Conservation (phyloP, 2,113 vertebrate genomes). For the Emydocephalus ijimae region DNA sequence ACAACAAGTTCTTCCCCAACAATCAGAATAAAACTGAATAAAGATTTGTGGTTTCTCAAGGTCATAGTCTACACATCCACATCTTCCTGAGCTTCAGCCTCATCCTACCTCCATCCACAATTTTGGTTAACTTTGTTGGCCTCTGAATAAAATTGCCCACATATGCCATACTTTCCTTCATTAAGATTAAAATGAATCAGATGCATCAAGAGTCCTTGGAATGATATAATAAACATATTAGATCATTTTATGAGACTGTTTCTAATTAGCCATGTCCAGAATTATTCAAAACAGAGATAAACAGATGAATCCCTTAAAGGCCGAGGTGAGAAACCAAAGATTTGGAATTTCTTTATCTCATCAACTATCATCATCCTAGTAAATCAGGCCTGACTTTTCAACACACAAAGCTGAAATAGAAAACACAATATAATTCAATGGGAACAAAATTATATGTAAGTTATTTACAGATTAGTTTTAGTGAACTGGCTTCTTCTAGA, state of each 20-base stretch:
- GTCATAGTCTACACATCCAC: background rate
- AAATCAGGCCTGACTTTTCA: background rate
- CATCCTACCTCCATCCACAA: background rate
- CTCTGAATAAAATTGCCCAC: slow-evolving; percentile 1
- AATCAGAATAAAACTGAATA: background rate
- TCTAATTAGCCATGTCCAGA: background rate
- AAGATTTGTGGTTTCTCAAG: background rate
- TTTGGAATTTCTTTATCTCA: background rate
- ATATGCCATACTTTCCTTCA: background rate
- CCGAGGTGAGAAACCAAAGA: background rate
- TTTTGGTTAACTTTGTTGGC: background rate
- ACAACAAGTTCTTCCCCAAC: background rate
- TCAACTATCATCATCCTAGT: background rate
- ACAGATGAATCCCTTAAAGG: background rate
- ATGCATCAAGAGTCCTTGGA: background rate
- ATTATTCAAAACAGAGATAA: background rate
- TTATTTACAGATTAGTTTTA: background rate
- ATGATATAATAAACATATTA: background rate
- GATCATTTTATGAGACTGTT: background rate
- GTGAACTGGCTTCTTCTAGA: background rate
- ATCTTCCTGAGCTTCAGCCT: background rate
- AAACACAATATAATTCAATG: background rate
- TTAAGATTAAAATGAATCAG: slow-evolving; percentile 8
- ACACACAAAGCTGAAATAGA: background rate
- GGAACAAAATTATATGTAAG: background rate